Base-by-base conservation (phyloP, 2,888 invertebrate genomes). In the Phania funesta region DNA sequence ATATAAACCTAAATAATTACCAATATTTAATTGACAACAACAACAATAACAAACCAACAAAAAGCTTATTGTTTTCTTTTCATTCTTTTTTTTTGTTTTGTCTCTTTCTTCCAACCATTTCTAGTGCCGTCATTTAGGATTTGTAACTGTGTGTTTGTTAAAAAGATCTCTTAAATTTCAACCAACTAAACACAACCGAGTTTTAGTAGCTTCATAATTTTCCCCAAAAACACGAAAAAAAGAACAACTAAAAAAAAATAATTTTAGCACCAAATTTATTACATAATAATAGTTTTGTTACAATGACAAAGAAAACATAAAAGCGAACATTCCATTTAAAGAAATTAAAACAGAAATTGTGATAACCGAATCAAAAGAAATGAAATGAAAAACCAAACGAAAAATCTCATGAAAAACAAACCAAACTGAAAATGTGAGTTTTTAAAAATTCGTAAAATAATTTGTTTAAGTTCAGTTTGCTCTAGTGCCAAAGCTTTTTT, bases 111-210 rank as follows among this genome's bases (percentile, higher is more conserved):
- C 32, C 87, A 89, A 89, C 87, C 87, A 87, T 87, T 91, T 90
- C 90, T 91, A 90, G 90, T 90, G 90, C 90, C 90, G 90, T 91
- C 89, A 91, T 90, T 90, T 90, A 90, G 91, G 90, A 91, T 91
- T 88, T 90, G 88, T 89, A 88, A 89, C 90, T 89, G 90, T 89
- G 82, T 82, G 82, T 82, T 82, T 82, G 82, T 82, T 82, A 82
- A 82, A 70, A 70, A 82, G 64, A 78, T 73, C 74, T 82, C 82
- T 82, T 82, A 82, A 89, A 86, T 87, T 89, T 77, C 84, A 87
- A 85, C 87, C 84, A 82, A 75, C 67, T 87, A 85, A 82, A 75
- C 65, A 84, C 85, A 85, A 80, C 70, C 52, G 32, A 73, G 48
- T 64, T 70, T 82, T 82, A 75, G 74, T 48, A 81, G 64, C 50